phyloP scores from a whole-genome alignment of 2,888 invertebrate species.

The Mechanitis mazaeus region DNA sequence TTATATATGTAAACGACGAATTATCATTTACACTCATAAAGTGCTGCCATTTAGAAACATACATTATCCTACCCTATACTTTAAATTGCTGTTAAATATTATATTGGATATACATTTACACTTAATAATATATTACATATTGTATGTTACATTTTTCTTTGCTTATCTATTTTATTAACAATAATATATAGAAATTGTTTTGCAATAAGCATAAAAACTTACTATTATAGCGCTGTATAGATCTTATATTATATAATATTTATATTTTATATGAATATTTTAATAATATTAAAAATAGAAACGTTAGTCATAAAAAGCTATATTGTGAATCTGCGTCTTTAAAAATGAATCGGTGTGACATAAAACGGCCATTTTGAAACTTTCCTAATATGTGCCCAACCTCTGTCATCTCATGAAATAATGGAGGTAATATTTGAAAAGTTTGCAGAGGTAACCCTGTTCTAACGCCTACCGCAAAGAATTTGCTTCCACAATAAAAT shows the following conservation, averaged over 20 bases:
- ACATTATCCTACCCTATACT: constrained; percentile 2
- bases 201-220: too few species aligned
- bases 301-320: background rate
- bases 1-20: constrained; percentile 62
- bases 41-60: constrained; percentile 1
- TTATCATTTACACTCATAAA: constrained; percentile 54
- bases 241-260: background rate
- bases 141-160: too few species aligned
- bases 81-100: constrained; percentile 4
- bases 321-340: constrained; percentile 30
- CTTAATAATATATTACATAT: too few species aligned
- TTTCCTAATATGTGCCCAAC: constrained; percentile 76
- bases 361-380: constrained; percentile 56
- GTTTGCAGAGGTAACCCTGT: constrained; percentile 59
- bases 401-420: constrained; percentile 74
- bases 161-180: too few species aligned
- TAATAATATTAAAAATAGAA: background rate
- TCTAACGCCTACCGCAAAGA: constrained; percentile 60
- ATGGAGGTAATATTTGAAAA: constrained; percentile 76
- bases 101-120: background rate
- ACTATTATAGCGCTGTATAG: background rate
- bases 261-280: background rate
- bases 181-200: too few species aligned
- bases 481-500: constrained; percentile 62
- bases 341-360: constrained; percentile 61